phyloP scores from a whole-genome alignment of 2,888 invertebrate genomes.

The Lottia gigantea region DNA sequence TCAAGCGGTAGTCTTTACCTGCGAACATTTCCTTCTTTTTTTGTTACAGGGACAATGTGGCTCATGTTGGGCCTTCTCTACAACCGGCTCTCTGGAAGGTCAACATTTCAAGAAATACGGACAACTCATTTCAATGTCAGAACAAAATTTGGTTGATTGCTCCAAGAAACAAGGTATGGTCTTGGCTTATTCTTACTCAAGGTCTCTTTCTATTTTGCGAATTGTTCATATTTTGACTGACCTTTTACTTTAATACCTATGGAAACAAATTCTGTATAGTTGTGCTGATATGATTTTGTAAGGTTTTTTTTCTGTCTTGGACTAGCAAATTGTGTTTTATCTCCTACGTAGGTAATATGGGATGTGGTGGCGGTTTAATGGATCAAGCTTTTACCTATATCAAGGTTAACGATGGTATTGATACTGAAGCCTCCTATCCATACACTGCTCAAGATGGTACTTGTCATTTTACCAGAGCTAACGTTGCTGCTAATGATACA shows the following conservation, averaged over 20 bases:
- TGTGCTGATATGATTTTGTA: too few species aligned
- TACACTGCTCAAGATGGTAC: slow-evolving; percentile 71
- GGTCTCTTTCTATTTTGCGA: too few species aligned
- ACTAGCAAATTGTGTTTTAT: too few species aligned
- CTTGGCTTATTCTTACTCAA: too few species aligned
- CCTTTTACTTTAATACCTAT: too few species aligned
- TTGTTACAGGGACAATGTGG: slow-evolving; percentile 80
- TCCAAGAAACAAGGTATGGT: slow-evolving; percentile 53
- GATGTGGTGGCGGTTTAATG: slow-evolving; percentile 62
- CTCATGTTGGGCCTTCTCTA: slow-evolving; percentile 89
- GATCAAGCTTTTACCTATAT: slow-evolving; percentile 61
- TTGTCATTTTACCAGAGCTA: slow-evolving; percentile 71
- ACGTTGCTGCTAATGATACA: slow-evolving; percentile 81
- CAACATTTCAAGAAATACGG: slow-evolving; percentile 72
- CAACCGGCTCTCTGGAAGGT: slow-evolving; percentile 74
- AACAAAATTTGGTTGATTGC: slow-evolving; percentile 69
- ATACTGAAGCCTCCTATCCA: slow-evolving; percentile 88
- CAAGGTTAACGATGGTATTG: slow-evolving; percentile 77
- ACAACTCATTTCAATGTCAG: slow-evolving; percentile 71
- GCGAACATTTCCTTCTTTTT: too few species aligned
- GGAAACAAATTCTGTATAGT: too few species aligned
- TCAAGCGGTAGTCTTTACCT: too few species aligned
- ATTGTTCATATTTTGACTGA: too few species aligned
- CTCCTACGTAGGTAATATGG: slow-evolving; percentile 48
- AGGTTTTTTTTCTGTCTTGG: too few species aligned